Evolutionary conservation across 2,113 vertebrate genomes (phyloP), one percentile per base, ranked within the genome.

Genomic region (Leiothrix lutea): DNA sequence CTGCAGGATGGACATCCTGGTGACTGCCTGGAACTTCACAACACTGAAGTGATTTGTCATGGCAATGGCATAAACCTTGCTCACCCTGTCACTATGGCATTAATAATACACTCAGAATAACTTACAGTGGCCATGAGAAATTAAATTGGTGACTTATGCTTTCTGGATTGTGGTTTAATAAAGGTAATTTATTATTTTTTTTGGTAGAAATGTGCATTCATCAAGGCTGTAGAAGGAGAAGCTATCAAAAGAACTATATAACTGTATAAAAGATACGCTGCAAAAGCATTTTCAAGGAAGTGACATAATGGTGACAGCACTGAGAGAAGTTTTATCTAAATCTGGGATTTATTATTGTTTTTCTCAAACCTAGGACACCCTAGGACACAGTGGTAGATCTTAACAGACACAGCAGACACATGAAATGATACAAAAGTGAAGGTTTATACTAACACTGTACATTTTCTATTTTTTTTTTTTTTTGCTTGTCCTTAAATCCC

Each of bases 81-180:
- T 95, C 93, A 95, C 70, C 48, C 74, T 85, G 64, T 86, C 87
- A 96, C 75, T 56, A 24, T 36, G 51, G 86, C 9, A 3, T 92
- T 88, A 95, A 86, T 80, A 82, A 90, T 70, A 57, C 29, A 83
- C 67, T 71, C 60, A 78, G 44, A 90, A 56, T 78, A 94, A 88
- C 44, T 93, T 88, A 48, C 1, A 51, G 29, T 1, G 7, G 73
- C 60, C 31, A 51, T 48, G n/a, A 90, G 65, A 92, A 82, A 93
- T 77, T 3, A 65, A 80, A 86, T 45, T 6, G 23, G 51, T 91
- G 70, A 87, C 10, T 73, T 87, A 86, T 8, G 45, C 79, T 93
- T 93, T 85, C 73, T 85, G 54, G 42, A 44, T 80, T 10, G 1
- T 31, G 64, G 53, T 65, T 28, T 67, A 82, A 82, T 44, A 79